These are phyloP conservation scores for Acrocyrtus sp. DNA, from an alignment of 2,888 invertebrate species.

Conservation along the genomic window DNA sequence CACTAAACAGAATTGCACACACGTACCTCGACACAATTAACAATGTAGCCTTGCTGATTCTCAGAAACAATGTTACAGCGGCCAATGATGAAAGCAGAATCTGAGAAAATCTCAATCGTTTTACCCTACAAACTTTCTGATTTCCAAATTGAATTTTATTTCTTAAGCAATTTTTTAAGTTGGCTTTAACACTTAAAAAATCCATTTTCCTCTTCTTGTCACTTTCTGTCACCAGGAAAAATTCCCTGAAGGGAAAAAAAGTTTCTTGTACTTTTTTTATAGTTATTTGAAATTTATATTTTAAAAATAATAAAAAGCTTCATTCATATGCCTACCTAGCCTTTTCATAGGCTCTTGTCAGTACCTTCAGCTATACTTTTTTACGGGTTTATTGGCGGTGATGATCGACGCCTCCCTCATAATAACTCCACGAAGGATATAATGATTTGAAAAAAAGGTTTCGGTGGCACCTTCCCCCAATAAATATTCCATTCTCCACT, in stretches of 20 bases:
- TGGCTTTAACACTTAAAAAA: neutral
- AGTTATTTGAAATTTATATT: neutral
- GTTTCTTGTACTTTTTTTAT: constrained; percentile 7
- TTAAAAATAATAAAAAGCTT: neutral
- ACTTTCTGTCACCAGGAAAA: constrained; percentile 38
- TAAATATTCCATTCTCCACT: constrained; percentile 31
- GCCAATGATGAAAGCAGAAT: too few relatives aligned
- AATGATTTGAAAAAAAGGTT: constrained; percentile 27
- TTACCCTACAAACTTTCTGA: too few relatives aligned
- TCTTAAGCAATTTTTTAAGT: neutral
- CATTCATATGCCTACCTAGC: neutral
- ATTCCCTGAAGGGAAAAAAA: constrained; percentile 23
- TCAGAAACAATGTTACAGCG: too few relatives aligned
- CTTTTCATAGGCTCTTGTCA: neutral
- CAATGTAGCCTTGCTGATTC: too few relatives aligned
- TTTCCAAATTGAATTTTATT: too few relatives aligned
- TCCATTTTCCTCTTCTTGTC: neutral
- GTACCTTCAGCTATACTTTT: neutral
- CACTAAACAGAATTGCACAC: too few relatives aligned
- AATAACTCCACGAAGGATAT: neutral
- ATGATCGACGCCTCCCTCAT: neutral
- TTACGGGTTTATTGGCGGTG: too few relatives aligned
- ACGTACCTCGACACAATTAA: too few relatives aligned
- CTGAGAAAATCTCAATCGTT: too few relatives aligned
- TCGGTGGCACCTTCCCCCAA: constrained; percentile 46